Evolutionary conservation across 2,113 vertebrate species (phyloP), one percentile per base, ranked within the genome.

Genomic region (Phrynocephalus versicolor): DNA sequence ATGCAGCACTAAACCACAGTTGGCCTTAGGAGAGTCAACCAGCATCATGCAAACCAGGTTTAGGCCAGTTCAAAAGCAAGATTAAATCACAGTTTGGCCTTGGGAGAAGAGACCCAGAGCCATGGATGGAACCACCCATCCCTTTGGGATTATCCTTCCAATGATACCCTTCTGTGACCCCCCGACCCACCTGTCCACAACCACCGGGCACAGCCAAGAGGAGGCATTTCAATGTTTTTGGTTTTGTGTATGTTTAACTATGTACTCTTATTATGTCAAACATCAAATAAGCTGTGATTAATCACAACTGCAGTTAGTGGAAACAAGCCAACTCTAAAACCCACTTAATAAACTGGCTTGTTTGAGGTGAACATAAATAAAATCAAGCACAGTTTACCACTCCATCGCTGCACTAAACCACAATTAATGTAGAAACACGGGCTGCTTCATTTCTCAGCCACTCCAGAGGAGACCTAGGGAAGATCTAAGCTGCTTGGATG

Each of bases 1-100:
- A 45, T 41, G 10, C 0, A 23, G 33, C 10, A 27, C 5, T 6
- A 60, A 65, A 9, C 0, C 39, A 39, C 0, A 30, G 70, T 14
- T 27, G 6, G 2, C 0, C 7, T 41, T 2, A 25, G 15, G 9
- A 45, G 41, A 71, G 10, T 74, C 1, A 77, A 51, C 30, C 51
- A 41, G 75, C 8, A 6, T 7, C n/a, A 21, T 13, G 18, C 30
- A 7, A 30, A n/a, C n/a, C n/a, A n/a, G n/a, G n/a, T n/a, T n/a
- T n/a, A n/a, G n/a, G n/a, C n/a, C n/a, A n/a, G n/a, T n/a, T n/a
- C n/a, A n/a, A n/a, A n/a, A n/a, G n/a, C n/a, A n/a, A n/a, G n/a
- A n/a, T n/a, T n/a, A n/a, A n/a, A n/a, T n/a, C n/a, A n/a, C n/a
- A n/a, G n/a, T n/a, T n/a, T n/a, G n/a, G n/a, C n/a, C n/a, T n/a